Percentiles rank a stretch among this genome's conserved stretches.
Evolutionary conservation across 2,888 invertebrate species (phyloP).

Genomic region (Cyclophora punctaria): DNA sequence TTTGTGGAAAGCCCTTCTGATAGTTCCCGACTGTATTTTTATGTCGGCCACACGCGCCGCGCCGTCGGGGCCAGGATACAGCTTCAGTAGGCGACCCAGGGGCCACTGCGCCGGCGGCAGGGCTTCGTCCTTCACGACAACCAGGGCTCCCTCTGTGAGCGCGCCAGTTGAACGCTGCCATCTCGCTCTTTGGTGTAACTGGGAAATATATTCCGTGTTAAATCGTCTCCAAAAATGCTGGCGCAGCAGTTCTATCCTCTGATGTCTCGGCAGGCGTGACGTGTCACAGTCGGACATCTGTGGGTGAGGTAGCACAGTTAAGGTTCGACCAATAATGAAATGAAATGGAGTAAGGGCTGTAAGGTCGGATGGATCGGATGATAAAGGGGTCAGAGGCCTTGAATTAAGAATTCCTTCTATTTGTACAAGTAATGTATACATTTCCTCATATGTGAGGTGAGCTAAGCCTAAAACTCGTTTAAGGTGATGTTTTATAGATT

Average conservation of each 20-base stretch:
- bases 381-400: slow-evolving; percentile 12
- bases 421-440: slow-evolving; percentile 12
- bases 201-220: slow-evolving; percentile 5
- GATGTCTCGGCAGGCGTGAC: neutral
- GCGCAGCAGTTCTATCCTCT: slow-evolving; percentile 8
- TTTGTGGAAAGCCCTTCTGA: neutral
- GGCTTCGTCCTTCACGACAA: neutral
- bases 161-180: neutral
- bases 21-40: slow-evolving; percentile 32
- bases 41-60: slow-evolving; percentile 34
- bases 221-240: slow-evolving; percentile 9
- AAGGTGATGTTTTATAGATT: slow-evolving; percentile 11
- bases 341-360: slow-evolving; percentile 11
- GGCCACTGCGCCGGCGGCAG: slow-evolving; percentile 11
- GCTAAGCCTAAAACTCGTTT: slow-evolving; percentile 4
- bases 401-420: slow-evolving; percentile 15
- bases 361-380: slow-evolving; percentile 10
- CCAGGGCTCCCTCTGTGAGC: slow-evolving; percentile 1
- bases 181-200: slow-evolving; percentile 4
- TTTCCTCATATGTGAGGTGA: slow-evolving; percentile 13
- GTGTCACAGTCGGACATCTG: slow-evolving; percentile 1
- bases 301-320: slow-evolving; percentile 3
- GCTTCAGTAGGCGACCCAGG: slow-evolving; percentile 36
- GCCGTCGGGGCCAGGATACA: slow-evolving; percentile 31
- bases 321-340: slow-evolving; percentile 11